Evolutionary conservation across 2,888 invertebrate genomes (phyloP).

Genomic region (Callyntrura sp.): DNA sequence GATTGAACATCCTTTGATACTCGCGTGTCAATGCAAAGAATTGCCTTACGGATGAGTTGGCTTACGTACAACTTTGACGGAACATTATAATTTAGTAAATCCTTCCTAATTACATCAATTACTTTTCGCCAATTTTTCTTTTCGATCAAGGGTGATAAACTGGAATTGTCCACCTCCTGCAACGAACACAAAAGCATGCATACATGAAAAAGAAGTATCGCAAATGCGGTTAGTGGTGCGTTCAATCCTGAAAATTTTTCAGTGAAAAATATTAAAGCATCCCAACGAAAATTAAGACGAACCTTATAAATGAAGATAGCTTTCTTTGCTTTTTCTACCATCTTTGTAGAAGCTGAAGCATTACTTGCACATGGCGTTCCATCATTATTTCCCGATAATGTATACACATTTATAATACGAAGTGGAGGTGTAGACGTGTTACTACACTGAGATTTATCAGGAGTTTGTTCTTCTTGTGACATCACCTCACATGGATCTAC

Average conservation of each 20-base stretch:
- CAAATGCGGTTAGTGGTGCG: too few species aligned
- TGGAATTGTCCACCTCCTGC: slow-evolving; percentile 51
- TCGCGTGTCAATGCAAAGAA: slow-evolving; percentile 42
- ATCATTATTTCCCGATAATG: neutral
- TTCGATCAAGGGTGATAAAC: neutral
- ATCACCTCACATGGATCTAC: neutral
- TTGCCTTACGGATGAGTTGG: slow-evolving; percentile 34
- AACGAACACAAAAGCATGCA: slow-evolving; percentile 1
- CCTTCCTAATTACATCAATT: neutral
- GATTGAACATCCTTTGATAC: slow-evolving; percentile 53
- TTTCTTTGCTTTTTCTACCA: slow-evolving; percentile 31
- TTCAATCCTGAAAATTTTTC: too few species aligned
- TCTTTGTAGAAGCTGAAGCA: neutral
- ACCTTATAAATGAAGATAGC: slow-evolving; percentile 37
- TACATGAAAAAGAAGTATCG: too few species aligned
- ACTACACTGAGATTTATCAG: slow-evolving; percentile 2
- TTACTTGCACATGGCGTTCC: neutral
- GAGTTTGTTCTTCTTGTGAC: neutral
- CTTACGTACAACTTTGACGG: slow-evolving; percentile 1
- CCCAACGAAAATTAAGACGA: neutral
- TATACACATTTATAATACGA: slow-evolving; percentile 26
- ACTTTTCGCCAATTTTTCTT: slow-evolving; percentile 60
- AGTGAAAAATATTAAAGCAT: too few species aligned
- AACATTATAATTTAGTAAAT: neutral
- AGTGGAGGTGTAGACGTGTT: neutral